Conservation (phyloP, 2,888 invertebrate genomes). For the Rambutsinella grinnellia region DNA sequence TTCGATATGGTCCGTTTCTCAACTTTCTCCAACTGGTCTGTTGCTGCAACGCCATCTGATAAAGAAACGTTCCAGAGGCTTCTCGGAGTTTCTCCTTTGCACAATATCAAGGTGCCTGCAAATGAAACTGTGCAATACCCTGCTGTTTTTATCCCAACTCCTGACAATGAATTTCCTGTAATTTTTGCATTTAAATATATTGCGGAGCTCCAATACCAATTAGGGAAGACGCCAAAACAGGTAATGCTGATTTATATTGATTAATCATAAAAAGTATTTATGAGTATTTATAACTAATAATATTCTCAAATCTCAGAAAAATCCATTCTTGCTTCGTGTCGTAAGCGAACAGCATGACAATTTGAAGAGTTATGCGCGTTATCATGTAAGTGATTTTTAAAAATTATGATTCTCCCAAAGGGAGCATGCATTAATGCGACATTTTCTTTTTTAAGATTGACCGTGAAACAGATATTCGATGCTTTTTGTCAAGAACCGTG, state of each 20-base stretch:
- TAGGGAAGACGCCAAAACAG: conserved; percentile 76
- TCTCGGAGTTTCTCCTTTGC: conserved; percentile 52
- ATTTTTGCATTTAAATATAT: conserved; percentile 97
- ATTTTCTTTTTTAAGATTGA: conserved; percentile 43
- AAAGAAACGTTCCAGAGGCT: conserved; percentile 47
- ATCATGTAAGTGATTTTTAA: conserved; percentile 48
- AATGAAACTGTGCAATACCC: conserved; percentile 54
- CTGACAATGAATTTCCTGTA: conserved; percentile 80
- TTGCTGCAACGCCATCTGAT: conserved; percentile 39
- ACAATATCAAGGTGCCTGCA: conserved; percentile 49
- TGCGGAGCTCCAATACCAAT: conserved; percentile 86
- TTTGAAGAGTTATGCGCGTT: conserved; percentile 43
- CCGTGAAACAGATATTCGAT: conserved; percentile 51
- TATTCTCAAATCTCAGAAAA: conserved; percentile 35
- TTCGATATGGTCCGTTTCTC: conserved; percentile 61
- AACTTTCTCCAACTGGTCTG: conserved; percentile 55
- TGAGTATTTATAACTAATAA: not conserved
- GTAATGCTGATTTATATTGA: conserved; percentile 63
- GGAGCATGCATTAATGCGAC: not conserved
- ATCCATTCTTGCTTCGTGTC: conserved; percentile 52
- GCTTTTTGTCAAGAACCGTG: conserved; percentile 48
- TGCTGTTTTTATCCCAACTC: conserved; percentile 50
- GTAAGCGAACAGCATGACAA: conserved; percentile 45
- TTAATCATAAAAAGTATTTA: not conserved
- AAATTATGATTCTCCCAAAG: not conserved